Percentiles rank a stretch among this genome's conserved stretches.
Evolutionary conservation across 2,797 vertebrate genomes (phyloP).

Genomic region (Neomorphus geoffroyi): DNA sequence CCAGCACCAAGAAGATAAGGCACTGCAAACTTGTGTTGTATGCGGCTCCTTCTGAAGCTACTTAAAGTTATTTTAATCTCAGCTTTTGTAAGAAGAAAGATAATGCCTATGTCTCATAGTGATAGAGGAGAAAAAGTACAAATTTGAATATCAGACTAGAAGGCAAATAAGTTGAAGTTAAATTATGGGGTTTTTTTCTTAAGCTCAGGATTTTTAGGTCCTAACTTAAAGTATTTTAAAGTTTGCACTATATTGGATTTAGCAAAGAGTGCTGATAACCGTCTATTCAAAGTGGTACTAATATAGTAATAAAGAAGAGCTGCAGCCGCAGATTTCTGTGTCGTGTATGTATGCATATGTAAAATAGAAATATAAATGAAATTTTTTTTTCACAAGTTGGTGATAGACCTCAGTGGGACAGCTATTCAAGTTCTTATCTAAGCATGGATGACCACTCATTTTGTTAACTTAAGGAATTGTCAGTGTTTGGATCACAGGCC

Average conservation of each 20-base stretch:
- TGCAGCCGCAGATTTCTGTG: neutral
- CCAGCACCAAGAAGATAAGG: neutral
- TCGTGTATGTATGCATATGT: neutral
- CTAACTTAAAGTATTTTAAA: neutral
- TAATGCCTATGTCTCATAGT: neutral
- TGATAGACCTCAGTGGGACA: neutral
- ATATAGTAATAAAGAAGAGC: neutral
- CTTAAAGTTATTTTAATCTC: constrained; percentile 8
- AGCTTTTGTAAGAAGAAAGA: neutral
- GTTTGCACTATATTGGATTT: neutral
- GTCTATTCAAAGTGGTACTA: neutral
- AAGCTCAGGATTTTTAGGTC: neutral
- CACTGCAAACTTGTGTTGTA: neutral
- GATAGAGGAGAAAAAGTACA: neutral
- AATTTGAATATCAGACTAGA: neutral
- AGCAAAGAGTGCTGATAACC: neutral
- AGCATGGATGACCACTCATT: neutral
- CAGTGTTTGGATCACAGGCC: neutral
- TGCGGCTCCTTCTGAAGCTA: neutral
- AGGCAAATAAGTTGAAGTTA: neutral
- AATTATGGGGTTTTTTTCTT: neutral
- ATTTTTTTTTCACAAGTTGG: neutral
- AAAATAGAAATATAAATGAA: neutral
- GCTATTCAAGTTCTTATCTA: neutral
- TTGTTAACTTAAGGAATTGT: neutral